Evolutionary conservation across 2,113 vertebrate species (phyloP), one percentile per base, ranked within the genome.

Genomic region (Rhinogobius similis): DNA sequence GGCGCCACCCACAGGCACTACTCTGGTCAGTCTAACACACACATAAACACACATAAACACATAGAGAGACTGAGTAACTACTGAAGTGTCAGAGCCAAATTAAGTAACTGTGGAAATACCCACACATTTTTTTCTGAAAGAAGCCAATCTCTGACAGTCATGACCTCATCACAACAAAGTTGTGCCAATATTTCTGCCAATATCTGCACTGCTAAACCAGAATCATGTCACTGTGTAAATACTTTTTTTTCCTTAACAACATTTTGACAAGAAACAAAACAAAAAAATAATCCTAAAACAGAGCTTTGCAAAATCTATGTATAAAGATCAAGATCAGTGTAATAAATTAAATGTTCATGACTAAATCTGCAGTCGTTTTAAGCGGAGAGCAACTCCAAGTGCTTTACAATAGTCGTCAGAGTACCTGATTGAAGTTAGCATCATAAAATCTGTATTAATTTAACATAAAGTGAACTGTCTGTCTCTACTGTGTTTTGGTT

Each of bases 1-100:
- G 92, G 92, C 61, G 94, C 95, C 62, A 94, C 93, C 61, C 95
- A 95, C 90, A 94, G 95, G 66, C 94, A 96, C 75, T 93, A 93
- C 62, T 92, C 96, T 62, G 94, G 97, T 98, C 73, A 18, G 13
- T 62, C 21, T 6, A 13, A 24, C 13, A 12, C 11, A 20, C 44
- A 20, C 44, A 8, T 20, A 20, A 14, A 46, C 4, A 36, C 32
- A 36, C 12, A 65, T 5, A 69, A 24, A 53, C 29, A 72, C 68
- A 38, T 43, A 38, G 27, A 50, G 65, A 48, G 1, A 59, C 0
- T 21, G 20, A 52, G 20, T 21, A 52, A 48, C 14, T 48, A 13
- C 41, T 44, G 5, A 36, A 10, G 43, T 46, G 16, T 46, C 43
- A 10, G 48, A 52, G 20, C 20, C 5, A 21, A 52, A 52, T 21